Percentiles rank a stretch among this genome's conserved stretches.
phyloP scores from a whole-genome alignment of 2,797 vertebrate species.

The Micromesistius poutassou region DNA sequence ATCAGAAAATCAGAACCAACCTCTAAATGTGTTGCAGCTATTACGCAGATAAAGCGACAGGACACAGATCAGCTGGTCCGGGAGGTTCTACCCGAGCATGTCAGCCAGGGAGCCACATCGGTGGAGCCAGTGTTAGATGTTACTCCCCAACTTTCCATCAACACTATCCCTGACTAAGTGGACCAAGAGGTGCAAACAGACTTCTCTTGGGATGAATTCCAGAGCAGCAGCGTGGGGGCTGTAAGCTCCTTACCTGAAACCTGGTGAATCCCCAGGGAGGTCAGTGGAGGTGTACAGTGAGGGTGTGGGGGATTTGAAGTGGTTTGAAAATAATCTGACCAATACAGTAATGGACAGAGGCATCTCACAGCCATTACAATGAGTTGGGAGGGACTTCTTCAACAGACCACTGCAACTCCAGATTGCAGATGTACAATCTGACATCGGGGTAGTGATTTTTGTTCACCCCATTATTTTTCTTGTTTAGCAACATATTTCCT shows the following conservation, averaged over 20 bases:
- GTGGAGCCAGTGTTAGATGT: conserved; percentile 33
- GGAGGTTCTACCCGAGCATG: conserved; percentile 45
- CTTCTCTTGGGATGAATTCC: conserved; percentile 21
- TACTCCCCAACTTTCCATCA: conserved; percentile 18
- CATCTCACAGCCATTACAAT: conserved; percentile 50
- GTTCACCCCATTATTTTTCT: neutral
- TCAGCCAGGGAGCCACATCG: conserved; percentile 23
- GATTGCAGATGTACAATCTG: conserved; percentile 14
- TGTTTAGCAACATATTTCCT: neutral
- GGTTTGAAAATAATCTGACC: conserved; percentile 41
- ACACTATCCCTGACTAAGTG: conserved; percentile 23
- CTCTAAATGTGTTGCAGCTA: neutral
- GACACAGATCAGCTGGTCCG: conserved; percentile 38
- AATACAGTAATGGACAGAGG: conserved; percentile 37
- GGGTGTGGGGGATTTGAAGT: conserved; percentile 38
- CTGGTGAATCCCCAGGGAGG: conserved; percentile 31
- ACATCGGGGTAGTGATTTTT: neutral
- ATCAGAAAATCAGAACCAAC: neutral
- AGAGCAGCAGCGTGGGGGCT: conserved; percentile 22
- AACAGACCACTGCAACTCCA: conserved; percentile 37
- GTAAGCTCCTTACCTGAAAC: conserved; percentile 21
- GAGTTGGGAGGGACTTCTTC: conserved; percentile 56
- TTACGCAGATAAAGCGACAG: conserved; percentile 4
- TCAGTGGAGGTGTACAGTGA: conserved; percentile 27
- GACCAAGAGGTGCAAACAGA: conserved; percentile 25